Conservation (phyloP, 2,113 vertebrate species). For the Falco punctatus region DNA sequence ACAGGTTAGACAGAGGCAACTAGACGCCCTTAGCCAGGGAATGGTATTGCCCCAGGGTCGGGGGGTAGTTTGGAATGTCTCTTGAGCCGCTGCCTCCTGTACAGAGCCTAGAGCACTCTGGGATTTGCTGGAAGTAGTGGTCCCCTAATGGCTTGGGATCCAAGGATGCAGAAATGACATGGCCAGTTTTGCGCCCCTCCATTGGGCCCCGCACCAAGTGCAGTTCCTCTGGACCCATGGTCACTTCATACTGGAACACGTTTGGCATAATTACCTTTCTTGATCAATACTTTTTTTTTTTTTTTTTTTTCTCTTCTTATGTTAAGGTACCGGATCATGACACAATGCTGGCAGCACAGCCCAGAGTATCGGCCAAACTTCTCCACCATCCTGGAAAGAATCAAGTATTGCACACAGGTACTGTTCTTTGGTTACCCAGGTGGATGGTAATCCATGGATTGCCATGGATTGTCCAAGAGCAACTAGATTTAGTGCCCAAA, state of each 20-base stretch:
- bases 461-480: neutral
- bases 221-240: neutral
- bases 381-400: constrained; percentile 88
- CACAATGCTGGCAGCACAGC: constrained; percentile 93
- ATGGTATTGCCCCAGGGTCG: neutral
- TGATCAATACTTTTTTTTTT: neutral
- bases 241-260: neutral
- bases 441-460: neutral
- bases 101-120: neutral
- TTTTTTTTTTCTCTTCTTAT: neutral
- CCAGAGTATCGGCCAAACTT: constrained; percentile 90
- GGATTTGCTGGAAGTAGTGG: neutral
- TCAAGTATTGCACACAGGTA: constrained; percentile 92
- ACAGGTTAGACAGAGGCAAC: neutral
- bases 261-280: neutral
- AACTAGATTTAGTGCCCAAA: neutral
- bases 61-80: neutral
- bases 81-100: neutral
- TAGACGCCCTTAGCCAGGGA: neutral
- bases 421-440: neutral
- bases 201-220: neutral
- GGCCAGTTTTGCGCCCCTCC: neutral
- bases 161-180: neutral
- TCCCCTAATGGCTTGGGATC: neutral
- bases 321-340: constrained; percentile 89